Percentiles rank a stretch among this genome's conserved stretches.
Evolutionary conservation across 2,113 vertebrate genomes (phyloP).

Genomic region (Micronisus gabar): DNA sequence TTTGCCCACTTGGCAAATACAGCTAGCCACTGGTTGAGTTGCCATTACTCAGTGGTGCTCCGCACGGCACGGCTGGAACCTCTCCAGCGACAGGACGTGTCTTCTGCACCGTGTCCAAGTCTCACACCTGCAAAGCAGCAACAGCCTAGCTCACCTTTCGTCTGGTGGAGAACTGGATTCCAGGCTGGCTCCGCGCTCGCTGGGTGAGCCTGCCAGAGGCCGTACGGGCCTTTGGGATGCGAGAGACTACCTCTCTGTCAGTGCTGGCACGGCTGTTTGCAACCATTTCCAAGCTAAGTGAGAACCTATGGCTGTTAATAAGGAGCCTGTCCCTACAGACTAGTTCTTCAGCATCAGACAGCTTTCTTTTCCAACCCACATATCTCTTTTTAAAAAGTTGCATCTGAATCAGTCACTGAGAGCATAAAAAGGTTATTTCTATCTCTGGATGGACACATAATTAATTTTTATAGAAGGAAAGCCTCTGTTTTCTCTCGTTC

Average conservation of each 20-base stretch:
- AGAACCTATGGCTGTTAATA: neutral
- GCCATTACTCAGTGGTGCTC: fast-evolving
- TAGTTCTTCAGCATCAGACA: neutral
- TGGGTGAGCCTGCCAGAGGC: neutral
- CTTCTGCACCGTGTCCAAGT: neutral
- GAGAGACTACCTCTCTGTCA: neutral
- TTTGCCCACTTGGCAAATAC: neutral
- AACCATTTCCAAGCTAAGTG: neutral
- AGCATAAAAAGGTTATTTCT: neutral
- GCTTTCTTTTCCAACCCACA: neutral
- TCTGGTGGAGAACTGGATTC: neutral
- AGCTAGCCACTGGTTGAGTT: neutral
- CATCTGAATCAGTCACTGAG: neutral
- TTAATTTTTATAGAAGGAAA: neutral
- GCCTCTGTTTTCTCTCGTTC: conserved; percentile 17
- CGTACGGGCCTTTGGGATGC: neutral
- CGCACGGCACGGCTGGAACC: neutral
- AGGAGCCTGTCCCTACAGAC: neutral
- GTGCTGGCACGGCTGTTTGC: fast-evolving
- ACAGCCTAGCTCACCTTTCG: neutral
- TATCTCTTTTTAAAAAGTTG: neutral
- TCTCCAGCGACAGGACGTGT: neutral
- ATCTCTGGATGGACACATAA: neutral
- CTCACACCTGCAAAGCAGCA: neutral
- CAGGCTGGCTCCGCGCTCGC: neutral